Conservation (phyloP, 2,113 vertebrate species). For the Chaenogobius annularis region DNA sequence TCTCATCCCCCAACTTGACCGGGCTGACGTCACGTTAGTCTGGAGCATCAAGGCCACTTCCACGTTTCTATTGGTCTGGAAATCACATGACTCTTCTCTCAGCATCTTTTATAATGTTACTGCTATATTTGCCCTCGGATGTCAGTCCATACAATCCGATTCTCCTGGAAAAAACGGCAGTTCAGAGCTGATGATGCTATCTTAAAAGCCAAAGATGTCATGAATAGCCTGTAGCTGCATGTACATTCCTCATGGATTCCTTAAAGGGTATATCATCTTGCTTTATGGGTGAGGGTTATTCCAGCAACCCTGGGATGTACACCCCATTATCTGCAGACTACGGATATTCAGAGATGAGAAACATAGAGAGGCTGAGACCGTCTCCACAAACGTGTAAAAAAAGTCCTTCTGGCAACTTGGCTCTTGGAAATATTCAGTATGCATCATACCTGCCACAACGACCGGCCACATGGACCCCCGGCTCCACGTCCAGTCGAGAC, state of each 20-base stretch:
- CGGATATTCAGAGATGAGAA: constrained; percentile 92
- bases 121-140: constrained; percentile 86
- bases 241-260: constrained; percentile 91
- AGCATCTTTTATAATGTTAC: constrained; percentile 96
- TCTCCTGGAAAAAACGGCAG: constrained; percentile 81
- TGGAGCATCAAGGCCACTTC: constrained; percentile 99
- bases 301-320: constrained; percentile 88
- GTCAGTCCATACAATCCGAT: constrained; percentile 93
- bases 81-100: constrained; percentile 89
- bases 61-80: constrained; percentile 96
- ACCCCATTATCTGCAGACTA: constrained; percentile 89
- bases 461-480: constrained; percentile 88
- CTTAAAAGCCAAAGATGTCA: constrained; percentile 92
- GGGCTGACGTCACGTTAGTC: constrained; percentile 90
- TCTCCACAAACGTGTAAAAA: constrained; percentile 83
- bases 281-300: constrained; percentile 90
- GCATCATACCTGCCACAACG: constrained; percentile 90
- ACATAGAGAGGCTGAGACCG: constrained; percentile 85
- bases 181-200: constrained; percentile 57
- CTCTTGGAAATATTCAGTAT: constrained; percentile 82
- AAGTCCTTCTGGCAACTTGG: constrained; percentile 73
- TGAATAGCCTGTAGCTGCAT: constrained; percentile 88
- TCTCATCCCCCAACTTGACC: constrained; percentile 90
- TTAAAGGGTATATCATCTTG: constrained; percentile 87
- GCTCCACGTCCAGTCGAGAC: constrained; percentile 86